Evolutionary conservation across 2,888 invertebrate genomes (phyloP).

Genomic region (Mesochorus sp.): DNA sequence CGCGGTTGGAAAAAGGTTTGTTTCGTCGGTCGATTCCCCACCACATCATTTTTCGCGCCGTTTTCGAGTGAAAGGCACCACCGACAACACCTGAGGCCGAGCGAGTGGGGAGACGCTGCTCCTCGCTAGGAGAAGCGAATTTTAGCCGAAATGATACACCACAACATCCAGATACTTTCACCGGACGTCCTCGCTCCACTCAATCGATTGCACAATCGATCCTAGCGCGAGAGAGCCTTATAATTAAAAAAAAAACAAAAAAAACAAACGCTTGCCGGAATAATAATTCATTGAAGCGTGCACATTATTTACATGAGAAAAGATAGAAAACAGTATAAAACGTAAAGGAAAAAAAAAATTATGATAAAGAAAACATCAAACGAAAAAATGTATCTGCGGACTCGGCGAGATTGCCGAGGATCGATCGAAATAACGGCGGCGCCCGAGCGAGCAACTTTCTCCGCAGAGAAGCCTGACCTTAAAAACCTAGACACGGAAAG

Average conservation of each 20-base stretch:
- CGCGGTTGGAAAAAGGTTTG: slow-evolving; percentile 25
- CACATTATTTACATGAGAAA: too few species aligned
- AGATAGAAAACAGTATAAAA: too few species aligned
- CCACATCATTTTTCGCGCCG: slow-evolving; percentile 17
- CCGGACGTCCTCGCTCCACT: slow-evolving; percentile 58
- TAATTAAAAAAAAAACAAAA: not conserved
- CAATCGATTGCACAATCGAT: slow-evolving; percentile 62
- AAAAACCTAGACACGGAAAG: too few species aligned
- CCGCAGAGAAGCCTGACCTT: too few species aligned
- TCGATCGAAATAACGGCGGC: too few species aligned
- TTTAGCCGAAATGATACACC: not conserved
- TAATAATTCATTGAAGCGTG: too few species aligned
- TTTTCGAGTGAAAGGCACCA: slow-evolving; percentile 54
- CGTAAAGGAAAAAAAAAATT: too few species aligned
- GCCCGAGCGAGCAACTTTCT: too few species aligned
- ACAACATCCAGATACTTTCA: slow-evolving; percentile 56
- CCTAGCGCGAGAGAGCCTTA: not conserved
- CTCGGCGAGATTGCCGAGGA: too few species aligned
- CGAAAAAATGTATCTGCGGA: too few species aligned
- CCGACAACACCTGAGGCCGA: not conserved
- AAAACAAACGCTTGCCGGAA: not conserved
- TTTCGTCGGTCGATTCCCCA: not conserved
- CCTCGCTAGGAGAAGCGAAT: not conserved
- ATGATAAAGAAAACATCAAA: too few species aligned
- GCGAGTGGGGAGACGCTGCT: not conserved